phyloP scores from a whole-genome alignment of 2,797 vertebrate species.

The Ptychadena robeensis region DNA sequence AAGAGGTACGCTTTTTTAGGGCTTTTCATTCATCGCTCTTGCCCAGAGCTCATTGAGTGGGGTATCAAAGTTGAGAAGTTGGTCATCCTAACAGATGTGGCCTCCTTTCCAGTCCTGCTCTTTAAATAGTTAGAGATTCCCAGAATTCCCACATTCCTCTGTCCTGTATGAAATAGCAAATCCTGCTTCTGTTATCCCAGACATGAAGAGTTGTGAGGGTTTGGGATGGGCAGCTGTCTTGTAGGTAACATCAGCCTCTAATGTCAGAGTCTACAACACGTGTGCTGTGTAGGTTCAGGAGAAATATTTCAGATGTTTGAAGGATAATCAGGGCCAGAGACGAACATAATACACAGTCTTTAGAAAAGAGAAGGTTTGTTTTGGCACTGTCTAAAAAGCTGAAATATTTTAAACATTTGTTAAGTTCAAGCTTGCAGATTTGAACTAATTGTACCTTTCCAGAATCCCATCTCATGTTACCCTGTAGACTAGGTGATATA shows the following conservation, averaged over 20 bases:
- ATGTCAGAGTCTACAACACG: conserved; percentile 72
- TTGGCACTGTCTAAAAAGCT: conserved; percentile 80
- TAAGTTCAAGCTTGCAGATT: conserved; percentile 82
- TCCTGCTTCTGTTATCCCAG: neutral
- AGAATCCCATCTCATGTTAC: conserved; percentile 76
- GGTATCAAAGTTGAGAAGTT: neutral
- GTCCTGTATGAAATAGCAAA: neutral
- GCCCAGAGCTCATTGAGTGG: neutral
- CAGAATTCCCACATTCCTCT: neutral
- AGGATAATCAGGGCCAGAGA: conserved; percentile 79
- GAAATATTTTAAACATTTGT: conserved; percentile 85
- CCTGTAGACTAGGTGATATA: conserved; percentile 51
- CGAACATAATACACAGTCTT: conserved; percentile 81
- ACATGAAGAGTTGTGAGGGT: neutral
- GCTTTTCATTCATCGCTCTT: neutral
- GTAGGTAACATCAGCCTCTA: conserved; percentile 70
- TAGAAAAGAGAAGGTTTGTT: conserved; percentile 82
- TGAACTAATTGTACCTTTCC: conserved; percentile 75
- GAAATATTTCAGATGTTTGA: conserved; percentile 81
- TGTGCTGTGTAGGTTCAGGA: conserved; percentile 79
- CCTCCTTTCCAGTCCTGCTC: neutral
- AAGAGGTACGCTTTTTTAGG: no score
- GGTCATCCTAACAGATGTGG: neutral
- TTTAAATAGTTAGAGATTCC: neutral
- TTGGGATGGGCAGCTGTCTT: conserved; percentile 20